Evolutionary conservation across 2,113 vertebrate genomes (phyloP).

Genomic region (Stigmatopora argus): DNA sequence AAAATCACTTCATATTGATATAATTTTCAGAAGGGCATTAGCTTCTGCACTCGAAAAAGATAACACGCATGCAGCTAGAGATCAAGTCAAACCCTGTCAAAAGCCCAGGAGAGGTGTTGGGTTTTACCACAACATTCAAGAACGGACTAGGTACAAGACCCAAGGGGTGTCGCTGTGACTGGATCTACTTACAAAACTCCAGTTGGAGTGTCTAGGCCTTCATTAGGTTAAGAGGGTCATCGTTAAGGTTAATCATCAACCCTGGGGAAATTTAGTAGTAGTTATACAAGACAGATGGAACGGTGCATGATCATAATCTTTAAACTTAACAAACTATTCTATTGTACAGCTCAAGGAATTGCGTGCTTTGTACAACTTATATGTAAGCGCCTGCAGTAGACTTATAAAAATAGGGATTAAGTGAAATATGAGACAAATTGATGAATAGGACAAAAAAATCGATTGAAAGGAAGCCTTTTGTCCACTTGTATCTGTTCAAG

Average conservation of each 20-base stretch:
- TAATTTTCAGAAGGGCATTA: constrained; percentile 19
- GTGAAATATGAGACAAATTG: background rate
- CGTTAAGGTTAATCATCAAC: constrained; percentile 37
- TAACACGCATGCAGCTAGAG: constrained; percentile 10
- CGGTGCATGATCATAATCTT: constrained; percentile 1
- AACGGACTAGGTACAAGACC: constrained; percentile 53
- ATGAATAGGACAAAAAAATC: constrained; percentile 1
- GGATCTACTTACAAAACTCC: constrained; percentile 51
- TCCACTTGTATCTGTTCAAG: background rate
- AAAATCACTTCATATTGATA: constrained; percentile 16
- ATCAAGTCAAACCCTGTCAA: constrained; percentile 27
- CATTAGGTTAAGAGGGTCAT: constrained; percentile 42
- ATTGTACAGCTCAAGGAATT: no score
- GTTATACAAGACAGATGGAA: constrained; percentile 6
- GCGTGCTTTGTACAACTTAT: no score
- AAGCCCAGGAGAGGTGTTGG: constrained; percentile 57
- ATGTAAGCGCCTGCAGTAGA: no score
- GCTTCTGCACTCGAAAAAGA: constrained; percentile 20
- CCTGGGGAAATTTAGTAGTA: constrained; percentile 16
- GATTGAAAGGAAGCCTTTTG: background rate
- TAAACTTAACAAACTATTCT: background rate
- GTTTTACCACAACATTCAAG: constrained; percentile 65
- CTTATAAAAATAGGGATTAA: background rate
- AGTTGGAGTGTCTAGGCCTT: constrained; percentile 19
- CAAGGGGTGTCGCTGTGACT: constrained; percentile 44